Evolutionary conservation across 2,797 vertebrate species (phyloP).

Genomic region (Coreius guichenoti): DNA sequence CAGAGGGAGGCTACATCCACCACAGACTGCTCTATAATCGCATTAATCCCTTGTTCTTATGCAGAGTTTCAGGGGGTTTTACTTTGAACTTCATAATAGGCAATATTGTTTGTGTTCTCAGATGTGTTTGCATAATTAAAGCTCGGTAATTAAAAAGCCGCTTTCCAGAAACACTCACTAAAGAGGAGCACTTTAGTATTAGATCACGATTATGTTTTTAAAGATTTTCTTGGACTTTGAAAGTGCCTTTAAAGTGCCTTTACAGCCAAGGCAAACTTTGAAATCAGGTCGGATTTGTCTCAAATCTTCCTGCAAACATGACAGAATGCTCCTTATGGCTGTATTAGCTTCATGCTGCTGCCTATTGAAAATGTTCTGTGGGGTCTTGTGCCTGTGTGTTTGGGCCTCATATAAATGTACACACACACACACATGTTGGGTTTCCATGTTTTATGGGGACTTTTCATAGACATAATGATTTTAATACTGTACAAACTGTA

Average conservation of each 20-base stretch:
- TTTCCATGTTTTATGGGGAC: not conserved
- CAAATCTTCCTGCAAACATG: not conserved
- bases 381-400: not conserved
- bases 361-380: not conserved
- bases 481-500: not conserved
- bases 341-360: not conserved
- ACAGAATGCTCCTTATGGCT: too few relatives aligned
- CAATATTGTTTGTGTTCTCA: not conserved
- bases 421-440: too few relatives aligned
- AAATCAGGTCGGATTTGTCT: not conserved
- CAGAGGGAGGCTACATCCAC: not conserved
- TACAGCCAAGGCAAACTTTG: not conserved
- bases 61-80: conserved; percentile 10
- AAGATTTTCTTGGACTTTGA: not conserved
- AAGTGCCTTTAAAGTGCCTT: not conserved
- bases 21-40: conserved; percentile 4
- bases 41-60: conserved; percentile 38
- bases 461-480: not conserved
- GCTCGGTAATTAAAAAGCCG: not conserved
- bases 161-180: not conserved
- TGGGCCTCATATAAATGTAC: too few relatives aligned
- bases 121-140: conserved; percentile 25
- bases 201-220: not conserved
- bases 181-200: not conserved
- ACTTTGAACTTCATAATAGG: not conserved